Base-by-base conservation (phyloP, 2,113 vertebrate species). In the Eolophus roseicapilla region DNA sequence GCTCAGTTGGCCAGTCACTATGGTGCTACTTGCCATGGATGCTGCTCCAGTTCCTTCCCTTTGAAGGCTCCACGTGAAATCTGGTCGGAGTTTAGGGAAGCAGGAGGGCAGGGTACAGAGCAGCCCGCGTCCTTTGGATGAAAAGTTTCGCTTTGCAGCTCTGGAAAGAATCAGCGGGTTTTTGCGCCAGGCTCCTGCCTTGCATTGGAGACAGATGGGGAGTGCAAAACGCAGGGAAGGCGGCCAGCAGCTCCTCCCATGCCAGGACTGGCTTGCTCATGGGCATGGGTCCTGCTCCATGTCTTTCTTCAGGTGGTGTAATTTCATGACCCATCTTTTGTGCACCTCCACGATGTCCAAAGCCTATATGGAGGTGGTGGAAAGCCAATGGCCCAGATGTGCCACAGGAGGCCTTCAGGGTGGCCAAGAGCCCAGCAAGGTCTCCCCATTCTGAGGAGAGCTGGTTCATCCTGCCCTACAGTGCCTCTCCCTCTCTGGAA, bases 151-250 rank as follows among this genome's bases (percentile, higher is more conserved):
- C 77, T 94, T 90, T 77, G 87, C 43, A 65, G 88, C 88, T 95
- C 96, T 97, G 96, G 95, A 96, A 96, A 93, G 87, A 96, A 95
- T 96, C 94, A 93, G 74, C 0, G 4, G 7, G 13, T 92, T 88
- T 87, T 76, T 68, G 94, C 7, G 29, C 82, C 16, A 77, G 86
- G 94, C 41, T 96, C 77, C 77, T 8, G 31, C 74, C 84, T 79
- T 68, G 55, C 92, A 87, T 89, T 96, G 94, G 95, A 96, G 95
- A 95, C 95, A 96, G 95, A 96, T 96, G 94, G 94, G 78, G 78
- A 92, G 82, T 11, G n/a, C 10, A 12, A 81, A 93, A 80, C 1
- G 5, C 0, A 1, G 74, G 46, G 62, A 92, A 86, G 43, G 63
- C 2, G 1, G 28, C 50, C 2, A 17, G 76, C 79, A 86, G 68